Percentiles rank a stretch among this genome's conserved stretches.
phyloP scores from a whole-genome alignment of 1,140 invertebrate genomes.

The Cheumatopsyche charites region DNA sequence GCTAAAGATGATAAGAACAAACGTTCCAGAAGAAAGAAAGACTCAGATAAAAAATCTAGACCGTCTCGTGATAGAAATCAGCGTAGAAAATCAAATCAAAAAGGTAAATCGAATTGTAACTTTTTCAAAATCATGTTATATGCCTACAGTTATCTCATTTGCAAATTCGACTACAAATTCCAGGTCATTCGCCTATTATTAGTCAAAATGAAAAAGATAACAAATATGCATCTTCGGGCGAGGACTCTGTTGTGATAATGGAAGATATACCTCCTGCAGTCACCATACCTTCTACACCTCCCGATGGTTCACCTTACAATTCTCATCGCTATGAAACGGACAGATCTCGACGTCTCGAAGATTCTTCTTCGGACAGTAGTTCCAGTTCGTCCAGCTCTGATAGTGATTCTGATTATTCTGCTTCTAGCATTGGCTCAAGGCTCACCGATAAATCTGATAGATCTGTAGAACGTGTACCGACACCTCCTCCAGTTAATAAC shows the following conservation, averaged over 20 bases:
- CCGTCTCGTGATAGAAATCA: conserved; percentile 30
- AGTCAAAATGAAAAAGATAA: neutral
- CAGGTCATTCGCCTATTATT: conserved; percentile 6
- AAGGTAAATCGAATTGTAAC: conserved; percentile 17
- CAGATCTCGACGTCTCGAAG: conserved; percentile 24
- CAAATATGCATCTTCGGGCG: conserved; percentile 20
- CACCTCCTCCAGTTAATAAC: conserved; percentile 4
- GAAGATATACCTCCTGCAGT: conserved; percentile 21
- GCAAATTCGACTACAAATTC: neutral
- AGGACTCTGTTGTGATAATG: conserved; percentile 24
- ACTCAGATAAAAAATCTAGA: conserved; percentile 32
- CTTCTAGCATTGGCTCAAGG: conserved; percentile 51
- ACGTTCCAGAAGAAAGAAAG: conserved; percentile 37
- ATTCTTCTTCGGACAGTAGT: conserved; percentile 53
- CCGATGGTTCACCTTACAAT: conserved; percentile 6
- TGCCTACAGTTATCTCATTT: neutral
- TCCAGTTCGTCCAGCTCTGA: conserved; percentile 55
- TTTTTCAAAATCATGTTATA: neutral
- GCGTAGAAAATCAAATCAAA: conserved; percentile 12
- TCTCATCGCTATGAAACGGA: conserved; percentile 10
- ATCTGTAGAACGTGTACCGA: conserved; percentile 33
- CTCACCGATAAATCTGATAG: conserved; percentile 53
- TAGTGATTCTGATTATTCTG: conserved; percentile 53
- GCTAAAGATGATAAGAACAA: conserved; percentile 25
- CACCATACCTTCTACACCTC: conserved; percentile 19